A percentile compares a stretch with the other conserved stretches of the same genome.
Conservation (phyloP, 2,888 invertebrate genomes). For the Caenorhabditis afra region DNA sequence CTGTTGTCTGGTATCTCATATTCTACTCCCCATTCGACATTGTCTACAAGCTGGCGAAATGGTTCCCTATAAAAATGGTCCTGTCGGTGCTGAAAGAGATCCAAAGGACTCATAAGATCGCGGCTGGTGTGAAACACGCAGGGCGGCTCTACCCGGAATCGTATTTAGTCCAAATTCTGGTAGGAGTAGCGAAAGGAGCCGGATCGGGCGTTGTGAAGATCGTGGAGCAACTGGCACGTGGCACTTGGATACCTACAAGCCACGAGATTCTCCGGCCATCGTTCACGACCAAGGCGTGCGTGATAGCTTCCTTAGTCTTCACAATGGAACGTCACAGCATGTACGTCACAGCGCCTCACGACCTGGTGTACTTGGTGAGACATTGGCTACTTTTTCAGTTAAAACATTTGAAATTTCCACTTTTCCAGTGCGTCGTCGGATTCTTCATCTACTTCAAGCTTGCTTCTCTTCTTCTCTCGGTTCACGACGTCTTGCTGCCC, state of each 20-base stretch:
- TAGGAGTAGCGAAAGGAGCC: slow-evolving; percentile 92
- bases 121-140: slow-evolving; percentile 96
- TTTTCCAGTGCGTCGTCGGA: slow-evolving; percentile 82
- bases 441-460: slow-evolving; percentile 84
- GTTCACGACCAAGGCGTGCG: slow-evolving; percentile 87
- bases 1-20: slow-evolving; percentile 87
- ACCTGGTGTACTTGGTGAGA: slow-evolving; percentile 94
- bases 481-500: slow-evolving; percentile 98
- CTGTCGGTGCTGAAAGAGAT: slow-evolving; percentile 75
- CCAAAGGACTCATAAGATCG: slow-evolving; percentile 82
- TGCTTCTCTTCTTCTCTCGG: slow-evolving; percentile 94
- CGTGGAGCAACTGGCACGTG: slow-evolving; percentile 93
- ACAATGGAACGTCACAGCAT: slow-evolving; percentile 96
- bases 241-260: slow-evolving; percentile 97
- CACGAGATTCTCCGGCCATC: slow-evolving; percentile 99
- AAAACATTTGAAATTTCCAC: no score
- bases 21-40: slow-evolving; percentile 99
- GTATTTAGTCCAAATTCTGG: slow-evolving; percentile 93
- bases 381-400: not conserved
- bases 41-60: slow-evolving; percentile 90
- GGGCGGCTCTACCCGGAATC: slow-evolving; percentile 96
- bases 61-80: slow-evolving; percentile 72
- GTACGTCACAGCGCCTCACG: slow-evolving; percentile 95
- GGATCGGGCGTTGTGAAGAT: slow-evolving; percentile 95
- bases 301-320: slow-evolving; percentile 95